These are phyloP conservation scores for Callipepla squamata DNA, from an alignment of 2,113 vertebrate genomes.

Conservation along the genomic window DNA sequence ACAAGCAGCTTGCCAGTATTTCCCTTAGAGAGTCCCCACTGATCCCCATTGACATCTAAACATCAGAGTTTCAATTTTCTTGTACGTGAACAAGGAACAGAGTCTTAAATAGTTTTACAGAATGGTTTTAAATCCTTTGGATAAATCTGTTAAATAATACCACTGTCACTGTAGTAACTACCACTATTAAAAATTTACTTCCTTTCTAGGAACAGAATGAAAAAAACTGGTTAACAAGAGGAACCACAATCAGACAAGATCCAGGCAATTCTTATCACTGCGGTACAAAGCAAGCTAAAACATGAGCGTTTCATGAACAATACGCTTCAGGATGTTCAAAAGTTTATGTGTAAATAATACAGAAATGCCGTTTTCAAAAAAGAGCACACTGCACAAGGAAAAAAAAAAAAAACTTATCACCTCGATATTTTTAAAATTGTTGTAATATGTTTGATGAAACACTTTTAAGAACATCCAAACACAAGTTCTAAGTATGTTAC, in stretches of 20 bases:
- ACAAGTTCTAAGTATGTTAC: neutral
- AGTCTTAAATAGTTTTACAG: conserved; percentile 20
- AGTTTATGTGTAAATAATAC: neutral
- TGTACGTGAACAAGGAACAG: neutral
- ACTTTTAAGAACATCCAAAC: neutral
- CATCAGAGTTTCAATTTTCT: neutral
- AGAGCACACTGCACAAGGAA: neutral
- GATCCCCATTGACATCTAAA: neutral
- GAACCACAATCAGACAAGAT: neutral
- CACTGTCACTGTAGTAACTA: neutral
- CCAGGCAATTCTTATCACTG: neutral
- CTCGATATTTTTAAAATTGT: neutral
- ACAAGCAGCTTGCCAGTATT: neutral
- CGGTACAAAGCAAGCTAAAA: neutral
- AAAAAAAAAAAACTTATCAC: neutral
- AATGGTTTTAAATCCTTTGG: neutral
- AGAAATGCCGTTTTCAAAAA: neutral
- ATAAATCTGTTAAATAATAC: conserved; percentile 16
- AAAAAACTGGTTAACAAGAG: neutral
- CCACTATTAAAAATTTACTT: neutral
- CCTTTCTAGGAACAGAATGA: neutral
- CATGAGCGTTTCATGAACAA: neutral
- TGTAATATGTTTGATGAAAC: neutral
- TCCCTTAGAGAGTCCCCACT: neutral
- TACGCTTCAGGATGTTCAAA: neutral